Base-by-base conservation (phyloP, 2,888 invertebrate species). In the Polyploca ridens region DNA sequence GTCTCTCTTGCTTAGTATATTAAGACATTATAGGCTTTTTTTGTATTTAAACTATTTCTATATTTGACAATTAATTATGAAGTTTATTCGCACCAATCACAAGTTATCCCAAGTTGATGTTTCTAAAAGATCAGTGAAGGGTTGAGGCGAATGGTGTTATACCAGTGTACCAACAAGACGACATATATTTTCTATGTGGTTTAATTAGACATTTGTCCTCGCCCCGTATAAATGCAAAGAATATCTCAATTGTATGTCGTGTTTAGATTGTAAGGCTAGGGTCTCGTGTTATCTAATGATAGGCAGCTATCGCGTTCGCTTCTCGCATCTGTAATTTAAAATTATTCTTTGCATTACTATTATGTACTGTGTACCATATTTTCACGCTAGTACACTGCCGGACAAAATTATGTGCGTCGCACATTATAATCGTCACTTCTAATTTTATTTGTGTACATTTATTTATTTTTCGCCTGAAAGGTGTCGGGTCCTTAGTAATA, bases 221-320 rank as follows among this genome's bases (percentile, higher is more conserved):
- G 65, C 65, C 67, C 73, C 62, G 71, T 69, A 66, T 65, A 67
- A 73, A 41, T 41, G 65, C 64, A 69, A 66, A 64, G 69, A 62
- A 68, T 76, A 76, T 79, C 73, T 77, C 77, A 73, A 82, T 84
- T 79, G 82, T 89, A 87, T 89, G 80, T 85, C 89, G 87, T 89
- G 85, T 84, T 84, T 91, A 90, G 85, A 77, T 46, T 82, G 62
- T 92, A 93, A 91, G 90, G 86, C 88, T 90, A 90, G 89, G 84
- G 84, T 90, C 83, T 89, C 90, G 90, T 91, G 93, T 93, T 93
- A 91, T 88, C 90, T 93, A 93, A 87, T 92, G 84, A 88, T 91
- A 93, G 89, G 86, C 88, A 88, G 88, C 86, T 91, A 87, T 88
- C 87, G 87, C 89, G 84, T 84, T 89, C 85, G 92, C 92, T 92